Evolutionary conservation across 2,113 vertebrate species (phyloP), one percentile per base, ranked within the genome.

Genomic region (Ancistrus triradiatus): DNA sequence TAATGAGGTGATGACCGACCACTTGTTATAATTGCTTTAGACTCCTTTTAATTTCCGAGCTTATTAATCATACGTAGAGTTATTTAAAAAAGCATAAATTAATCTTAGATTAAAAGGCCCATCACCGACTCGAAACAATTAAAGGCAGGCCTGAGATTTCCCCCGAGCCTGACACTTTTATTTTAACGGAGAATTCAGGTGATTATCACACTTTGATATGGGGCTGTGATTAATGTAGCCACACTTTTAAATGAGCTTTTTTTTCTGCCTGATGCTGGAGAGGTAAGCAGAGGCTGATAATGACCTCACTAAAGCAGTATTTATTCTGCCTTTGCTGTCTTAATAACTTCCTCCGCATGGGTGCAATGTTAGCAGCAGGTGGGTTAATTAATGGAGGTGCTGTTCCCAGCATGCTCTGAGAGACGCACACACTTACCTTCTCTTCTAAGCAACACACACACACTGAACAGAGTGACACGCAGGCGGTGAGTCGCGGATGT

Each of bases 61-160:
- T 87, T 93, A 95, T 98, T 98, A 98, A 98, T 98, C 93, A 97
- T 95, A 95, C 90, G 88, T 92, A 91, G 91, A 93, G 92, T 97
- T 98, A 98, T 97, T 98, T 98, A 98, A 98, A 97, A 97, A 91
- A 88, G 91, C 92, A 96, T 96, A 94, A 96, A 97, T 98, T 95
- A 97, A 97, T 97, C 92, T 96, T 95, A 90, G 91, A 97, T 98
- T 97, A 95, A 96, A 89, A 92, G 91, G 90, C 89, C 93, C 90
- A 93, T 97, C 91, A 95, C 92, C 91, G 90, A 88, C 91, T 91
- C 88, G 90, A 93, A 96, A 96, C 94, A 98, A 96, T 98, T 97
- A 97, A 83, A 96, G 92, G 91, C 92, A 93, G 90, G 90, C 89
- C 89, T 94, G 89, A 91, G 89, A 95, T 95, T 94, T 97, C 93